Evolutionary conservation across 2,888 invertebrate genomes (phyloP), one percentile per base, ranked within the genome.

Genomic region (Cryptus armator): DNA sequence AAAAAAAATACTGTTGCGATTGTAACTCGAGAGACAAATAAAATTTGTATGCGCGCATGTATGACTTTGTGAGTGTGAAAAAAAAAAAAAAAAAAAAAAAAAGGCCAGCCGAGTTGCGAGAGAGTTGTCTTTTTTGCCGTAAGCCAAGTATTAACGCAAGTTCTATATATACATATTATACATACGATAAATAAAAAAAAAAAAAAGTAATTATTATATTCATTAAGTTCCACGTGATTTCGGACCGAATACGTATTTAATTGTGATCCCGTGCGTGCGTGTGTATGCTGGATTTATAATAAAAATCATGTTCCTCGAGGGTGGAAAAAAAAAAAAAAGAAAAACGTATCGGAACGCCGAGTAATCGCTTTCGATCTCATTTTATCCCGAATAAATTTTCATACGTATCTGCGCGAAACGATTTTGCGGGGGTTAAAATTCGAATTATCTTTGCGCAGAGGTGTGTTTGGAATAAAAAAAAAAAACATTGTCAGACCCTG

Each of bases 21-120:
- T 81, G 81, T 84, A 81, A 84, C 77, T 80, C 62, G 77, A 81
- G 76, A 84, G 72, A 84, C 81, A 67, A 62, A 75, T 64, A 64
- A 83, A 81, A 81, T 84, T 71, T 80, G 64, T 84, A 48, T 80
- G 80, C 79, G 68, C 59, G 78, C 59, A 59, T 59, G 59, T 12
- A 9, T 24, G 59, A 59, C 10, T 59, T 59, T 29, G 64, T 83
- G 56, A 74, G 78, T 83, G 64, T 48, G 76, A 66, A 76, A 43
- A 62, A 37, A 46, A 29, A 46, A 19, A 78, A 71, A 62, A n/a
- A 66, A 76, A 43, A 62, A 37, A 46, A 29, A 46, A 19, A 78
- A 71, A 62, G 32, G 44, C 16, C 66, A 9, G 43, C 76, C 44
- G 43, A 19, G 44, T 56, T 67, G 67, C 67, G 67, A 37, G 62